Evolutionary conservation across 64 coral and sea anemone genomes (phyloP).

Genomic region (Trachythela sp.): DNA sequence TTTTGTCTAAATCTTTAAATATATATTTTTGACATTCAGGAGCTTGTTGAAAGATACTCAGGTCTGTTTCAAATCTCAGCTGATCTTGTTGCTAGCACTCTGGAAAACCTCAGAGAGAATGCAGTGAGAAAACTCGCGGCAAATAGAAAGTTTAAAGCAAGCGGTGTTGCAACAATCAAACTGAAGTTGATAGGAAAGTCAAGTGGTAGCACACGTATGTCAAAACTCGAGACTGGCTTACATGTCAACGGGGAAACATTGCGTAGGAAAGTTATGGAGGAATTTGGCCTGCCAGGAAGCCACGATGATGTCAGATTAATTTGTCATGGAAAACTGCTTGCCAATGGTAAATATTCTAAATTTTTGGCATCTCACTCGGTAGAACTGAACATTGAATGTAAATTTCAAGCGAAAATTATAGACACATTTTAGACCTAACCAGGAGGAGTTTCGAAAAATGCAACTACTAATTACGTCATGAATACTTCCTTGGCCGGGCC

Average conservation of each 20-base stretch:
- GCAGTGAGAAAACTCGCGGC: not conserved
- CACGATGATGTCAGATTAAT: not conserved
- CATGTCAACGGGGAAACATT: not conserved
- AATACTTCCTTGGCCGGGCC: too few species aligned
- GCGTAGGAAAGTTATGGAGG: not conserved
- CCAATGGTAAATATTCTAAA: not conserved
- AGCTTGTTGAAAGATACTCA: not conserved
- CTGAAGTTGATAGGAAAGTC: not conserved
- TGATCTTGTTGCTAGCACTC: not conserved
- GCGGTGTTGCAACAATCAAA: constrained; percentile 13
- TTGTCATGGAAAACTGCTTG: not conserved
- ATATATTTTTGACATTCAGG: not conserved
- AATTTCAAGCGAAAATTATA: too few species aligned
- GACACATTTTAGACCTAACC: too few species aligned
- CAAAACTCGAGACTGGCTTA: not conserved
- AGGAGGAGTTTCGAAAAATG: too few species aligned
- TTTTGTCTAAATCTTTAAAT: too few species aligned
- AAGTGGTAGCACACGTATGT: not conserved
- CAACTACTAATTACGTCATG: too few species aligned
- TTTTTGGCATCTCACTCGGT: too few species aligned
- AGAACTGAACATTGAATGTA: too few species aligned
- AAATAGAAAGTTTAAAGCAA: not conserved
- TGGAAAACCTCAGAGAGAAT: not conserved
- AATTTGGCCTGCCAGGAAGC: not conserved
- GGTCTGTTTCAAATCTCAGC: not conserved